Base-by-base conservation (phyloP, 1,140 invertebrate species). In the Drosophila aff. region DNA sequence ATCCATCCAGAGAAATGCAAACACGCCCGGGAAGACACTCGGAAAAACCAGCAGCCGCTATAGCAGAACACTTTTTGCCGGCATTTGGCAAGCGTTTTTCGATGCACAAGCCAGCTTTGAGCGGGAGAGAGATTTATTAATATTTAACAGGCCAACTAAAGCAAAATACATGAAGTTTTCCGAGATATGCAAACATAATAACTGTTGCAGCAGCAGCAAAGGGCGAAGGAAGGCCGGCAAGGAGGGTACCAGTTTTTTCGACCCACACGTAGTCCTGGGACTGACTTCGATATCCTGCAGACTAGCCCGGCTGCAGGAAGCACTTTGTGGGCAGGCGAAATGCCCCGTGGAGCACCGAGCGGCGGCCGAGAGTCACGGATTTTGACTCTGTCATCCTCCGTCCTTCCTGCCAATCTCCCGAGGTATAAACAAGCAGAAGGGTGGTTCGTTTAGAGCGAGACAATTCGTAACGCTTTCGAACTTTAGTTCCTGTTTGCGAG, bases 61-160 rank as follows among this genome's bases (percentile, higher is more conserved):
- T 74, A 40, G 71, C 43, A 49, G 33, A 59, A 50, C 41, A 38
- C 18, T 28, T 87, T 73, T 81, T 65, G 50, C 58, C 28, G 41
- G 31, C 81, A 60, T 43, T 74, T 73, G 38, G 55, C 41, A 55
- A 76, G 65, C 69, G 71, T 79, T 85, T 81, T 71, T 41, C 44
- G 38, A 57, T 43, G 59, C 57, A 50, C 46, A 71, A 33, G 46
- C 44, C 49, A 49, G 55, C 58, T 73, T 80, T 69, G 60, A 57
- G 74, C 62, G 68, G 49, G 81, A 82, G 78, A 82, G 86, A 82
- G 76, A 87, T 87, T 79, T 82, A 77, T 72, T 79, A 82, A 87
- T 83, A 87, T 78, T 82, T 82, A 82, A 65, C 58, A 59, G 59
- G 47, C 47, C 31, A 61, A 50, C 59, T 64, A 78, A 55, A 76